A percentile compares a stretch with the other conserved stretches of the same genome.
Conservation (phyloP, 2,113 vertebrate genomes). For the cattle (Bos taurus) region ARS-UCD2.0 NC_037328.1:138668001-138668500, state of each 20-base stretch:
- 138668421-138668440: background rate
- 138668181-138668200: background rate
- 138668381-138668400: background rate
- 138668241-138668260: background rate
- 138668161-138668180: background rate
- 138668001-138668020: constrained; percentile 42
- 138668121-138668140: background rate
- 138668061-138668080: background rate
- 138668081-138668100: background rate
- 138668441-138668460: background rate
- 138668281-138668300: background rate
- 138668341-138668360: background rate
- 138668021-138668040: background rate
- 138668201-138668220: background rate
- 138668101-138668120: background rate
- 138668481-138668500: background rate
- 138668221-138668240: background rate
- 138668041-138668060: background rate
- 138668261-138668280: background rate
- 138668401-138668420: background rate
- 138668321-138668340: constrained; percentile 37
- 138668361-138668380: background rate
- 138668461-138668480: background rate
- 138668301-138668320: background rate
- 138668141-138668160: background rate